Evolutionary conservation across 2,888 invertebrate genomes (phyloP).

Genomic region (Apomyelois bistriatella): DNA sequence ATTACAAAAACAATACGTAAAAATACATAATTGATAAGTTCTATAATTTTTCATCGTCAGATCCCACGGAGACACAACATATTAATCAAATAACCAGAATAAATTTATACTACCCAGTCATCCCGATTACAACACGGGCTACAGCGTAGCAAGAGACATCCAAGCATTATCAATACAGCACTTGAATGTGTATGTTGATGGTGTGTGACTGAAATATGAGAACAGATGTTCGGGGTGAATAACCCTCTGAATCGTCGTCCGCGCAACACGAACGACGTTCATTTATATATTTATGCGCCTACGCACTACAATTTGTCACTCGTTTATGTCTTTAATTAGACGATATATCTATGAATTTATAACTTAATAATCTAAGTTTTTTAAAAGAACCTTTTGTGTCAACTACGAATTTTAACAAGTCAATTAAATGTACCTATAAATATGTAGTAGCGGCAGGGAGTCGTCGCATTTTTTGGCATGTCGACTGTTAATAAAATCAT

Average conservation of each 20-base stretch:
- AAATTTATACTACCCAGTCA: neutral
- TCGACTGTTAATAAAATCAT: conserved; percentile 10
- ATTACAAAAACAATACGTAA: no score
- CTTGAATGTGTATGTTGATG: conserved; percentile 43
- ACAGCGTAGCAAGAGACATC: neutral
- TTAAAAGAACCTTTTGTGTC: conserved; percentile 3
- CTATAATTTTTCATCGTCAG: neutral
- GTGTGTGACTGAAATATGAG: conserved; percentile 63
- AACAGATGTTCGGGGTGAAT: conserved; percentile 75
- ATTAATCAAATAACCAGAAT: neutral
- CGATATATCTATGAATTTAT: conserved; percentile 19
- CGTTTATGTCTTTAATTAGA: conserved; percentile 32
- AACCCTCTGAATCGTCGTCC: conserved; percentile 48
- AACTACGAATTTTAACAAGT: conserved; percentile 9
- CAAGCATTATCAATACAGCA: conserved; percentile 19
- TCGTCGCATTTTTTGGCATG: conserved; percentile 1
- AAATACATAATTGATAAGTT: no score
- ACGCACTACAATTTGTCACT: conserved; percentile 41
- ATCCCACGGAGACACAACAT: neutral
- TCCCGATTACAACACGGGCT: neutral
- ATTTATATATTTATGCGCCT: conserved; percentile 56
- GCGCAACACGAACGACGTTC: conserved; percentile 45
- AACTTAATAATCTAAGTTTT: conserved; percentile 13
- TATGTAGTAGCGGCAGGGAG: conserved; percentile 3
- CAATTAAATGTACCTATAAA: conserved; percentile 4